phyloP scores from a whole-genome alignment of 2,888 invertebrate genomes.

The Lissocephala sabroskyi region DNA sequence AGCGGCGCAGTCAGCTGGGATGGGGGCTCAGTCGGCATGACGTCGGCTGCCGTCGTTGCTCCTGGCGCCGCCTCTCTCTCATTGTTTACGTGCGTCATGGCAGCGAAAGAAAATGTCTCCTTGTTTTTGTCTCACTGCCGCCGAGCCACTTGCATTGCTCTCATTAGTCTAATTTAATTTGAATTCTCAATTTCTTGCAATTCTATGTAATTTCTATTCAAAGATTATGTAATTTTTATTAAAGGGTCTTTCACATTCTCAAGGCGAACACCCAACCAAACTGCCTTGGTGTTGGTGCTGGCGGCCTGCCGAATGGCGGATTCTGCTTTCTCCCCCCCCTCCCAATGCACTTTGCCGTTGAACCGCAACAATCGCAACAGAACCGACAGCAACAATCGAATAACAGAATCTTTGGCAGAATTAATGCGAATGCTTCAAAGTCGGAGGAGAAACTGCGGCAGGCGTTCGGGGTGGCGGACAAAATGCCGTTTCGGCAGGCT shows the following conservation, averaged over 20 bases:
- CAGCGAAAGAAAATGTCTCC: constrained; percentile 6
- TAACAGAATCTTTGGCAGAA: constrained; percentile 41
- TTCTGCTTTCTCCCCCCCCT: too few species aligned
- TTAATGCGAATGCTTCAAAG: constrained; percentile 47
- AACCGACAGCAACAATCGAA: constrained; percentile 25
- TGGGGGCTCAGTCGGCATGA: constrained; percentile 1
- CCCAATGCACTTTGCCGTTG: too few species aligned
- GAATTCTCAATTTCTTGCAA: constrained; percentile 6
- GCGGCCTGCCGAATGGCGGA: neutral
- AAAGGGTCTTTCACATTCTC: too few species aligned
- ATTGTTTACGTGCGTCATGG: constrained; percentile 57
- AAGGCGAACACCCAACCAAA: too few species aligned
- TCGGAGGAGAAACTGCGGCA: constrained; percentile 39
- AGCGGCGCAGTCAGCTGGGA: constrained; percentile 18
- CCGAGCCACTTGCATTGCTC: constrained; percentile 11
- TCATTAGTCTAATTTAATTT: constrained; percentile 12
- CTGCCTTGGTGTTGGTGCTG: constrained; percentile 1
- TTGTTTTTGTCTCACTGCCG: constrained; percentile 16
- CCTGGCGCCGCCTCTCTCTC: constrained; percentile 11
- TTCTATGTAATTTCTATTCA: constrained; percentile 13
- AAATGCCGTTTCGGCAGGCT: too few species aligned
- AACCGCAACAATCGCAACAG: too few species aligned
- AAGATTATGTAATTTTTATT: constrained; percentile 35
- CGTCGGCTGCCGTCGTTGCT: constrained; percentile 1
- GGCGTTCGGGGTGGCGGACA: neutral